phyloP scores from a whole-genome alignment of 2,888 invertebrate genomes.

The Eurytoma californica region DNA sequence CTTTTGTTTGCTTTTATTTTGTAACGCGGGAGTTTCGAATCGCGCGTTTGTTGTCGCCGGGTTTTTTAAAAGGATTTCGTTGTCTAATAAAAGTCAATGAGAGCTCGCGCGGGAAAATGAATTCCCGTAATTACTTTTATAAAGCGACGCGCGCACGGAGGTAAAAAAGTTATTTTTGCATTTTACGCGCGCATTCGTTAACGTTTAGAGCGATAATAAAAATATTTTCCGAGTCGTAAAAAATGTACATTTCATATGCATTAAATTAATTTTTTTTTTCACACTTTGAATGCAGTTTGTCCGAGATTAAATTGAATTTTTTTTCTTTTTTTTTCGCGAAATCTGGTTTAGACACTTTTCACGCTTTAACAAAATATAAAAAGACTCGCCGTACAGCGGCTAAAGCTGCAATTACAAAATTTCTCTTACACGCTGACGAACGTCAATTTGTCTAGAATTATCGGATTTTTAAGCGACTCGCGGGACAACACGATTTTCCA shows the following conservation, averaged over 20 bases:
- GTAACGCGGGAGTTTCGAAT: neutral
- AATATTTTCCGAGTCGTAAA: neutral
- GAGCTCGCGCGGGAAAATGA: conserved; percentile 12
- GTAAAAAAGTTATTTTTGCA: conserved; percentile 11
- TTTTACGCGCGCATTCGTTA: conserved; percentile 15
- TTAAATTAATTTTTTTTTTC: too few relatives aligned
- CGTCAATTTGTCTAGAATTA: neutral
- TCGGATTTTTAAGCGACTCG: neutral
- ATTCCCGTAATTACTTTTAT: conserved; percentile 21
- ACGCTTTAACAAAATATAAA: too few relatives aligned
- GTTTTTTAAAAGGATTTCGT: conserved; percentile 21
- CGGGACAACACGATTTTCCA: neutral
- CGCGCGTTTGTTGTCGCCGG: conserved; percentile 28
- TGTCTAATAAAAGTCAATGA: conserved; percentile 44
- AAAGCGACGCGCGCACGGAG: neutral
- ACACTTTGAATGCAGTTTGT: too few relatives aligned
- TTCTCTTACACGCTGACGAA: neutral
- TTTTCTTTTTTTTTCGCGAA: too few relatives aligned
- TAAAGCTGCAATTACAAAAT: neutral
- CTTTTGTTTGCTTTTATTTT: neutral
- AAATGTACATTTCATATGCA: too few relatives aligned
- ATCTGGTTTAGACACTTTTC: too few relatives aligned
- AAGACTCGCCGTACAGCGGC: too few relatives aligned
- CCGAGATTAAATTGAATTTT: too few relatives aligned
- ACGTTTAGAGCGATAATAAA: neutral